Base-by-base conservation (phyloP, 2,113 vertebrate species). In the Chaetops frenatus region DNA sequence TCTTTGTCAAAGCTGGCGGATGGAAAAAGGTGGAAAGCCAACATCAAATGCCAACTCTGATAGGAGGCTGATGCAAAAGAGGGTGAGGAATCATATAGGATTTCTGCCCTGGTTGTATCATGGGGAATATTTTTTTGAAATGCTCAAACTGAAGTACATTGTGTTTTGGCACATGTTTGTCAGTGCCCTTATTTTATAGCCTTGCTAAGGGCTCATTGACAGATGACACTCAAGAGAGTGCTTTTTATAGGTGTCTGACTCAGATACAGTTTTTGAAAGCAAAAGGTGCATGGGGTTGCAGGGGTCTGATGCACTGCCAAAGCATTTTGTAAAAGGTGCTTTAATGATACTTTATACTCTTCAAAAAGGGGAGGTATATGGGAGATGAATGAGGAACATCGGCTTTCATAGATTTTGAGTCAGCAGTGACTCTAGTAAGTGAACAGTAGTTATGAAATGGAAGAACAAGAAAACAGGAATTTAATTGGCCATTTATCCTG, bases 201-300 rank as follows among this genome's bases (percentile, higher is more conserved):
- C 96, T 96, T 97, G 90, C 91, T 80, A 88, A 96, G 84, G 94
- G 92, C 93, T 96, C 87, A 91, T 81, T 96, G 95, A 82, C 70
- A 94, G 79, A 62, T 89, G 85, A 77, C 95, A 88, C 80, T 93
- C 91, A 91, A 87, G 86, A 95, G 91, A 79, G 84, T 78, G 91
- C 95, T 97, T 98, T 97, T 98, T 97, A 96, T 94, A 97, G 96
- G 80, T 70, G 89, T 95, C 95, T 88, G 7, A 94, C 47, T 83
- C 93, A 44, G 28, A 90, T 90, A 73, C 22, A 85, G 81, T 93
- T 96, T 95, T 85, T 87, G 91, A 96, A 97, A 97, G 80, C 38
- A 94, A 94, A 97, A 92, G 93, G 82, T 94, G 92, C 86, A 94
- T 96, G 93, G 87, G 80, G 86, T 70, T 85, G 92, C 95, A 96